These are phyloP conservation scores for Heliconius ethilla DNA, from an alignment of 2,888 invertebrate species.

Conservation along the genomic window DNA sequence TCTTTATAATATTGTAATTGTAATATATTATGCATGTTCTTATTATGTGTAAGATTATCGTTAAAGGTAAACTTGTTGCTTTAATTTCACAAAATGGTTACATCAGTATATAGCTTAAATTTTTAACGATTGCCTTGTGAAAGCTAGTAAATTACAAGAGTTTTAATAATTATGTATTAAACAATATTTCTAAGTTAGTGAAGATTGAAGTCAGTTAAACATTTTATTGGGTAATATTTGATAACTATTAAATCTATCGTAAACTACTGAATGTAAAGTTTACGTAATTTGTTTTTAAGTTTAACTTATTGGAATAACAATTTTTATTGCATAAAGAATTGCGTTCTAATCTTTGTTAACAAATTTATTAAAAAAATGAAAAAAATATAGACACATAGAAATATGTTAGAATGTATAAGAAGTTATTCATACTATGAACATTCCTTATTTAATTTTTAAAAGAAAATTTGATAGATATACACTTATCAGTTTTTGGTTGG, in stretches of 20 bases:
- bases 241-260: constrained; percentile 22
- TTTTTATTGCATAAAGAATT: neutral
- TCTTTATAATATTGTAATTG: neutral
- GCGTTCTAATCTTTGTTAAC: neutral
- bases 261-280: neutral
- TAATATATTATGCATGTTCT: neutral
- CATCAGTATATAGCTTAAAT: constrained; percentile 11
- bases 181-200: constrained; percentile 21
- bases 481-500: too few relatives aligned
- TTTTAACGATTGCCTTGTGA: constrained; percentile 17
- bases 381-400: too few relatives aligned
- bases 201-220: constrained; percentile 31
- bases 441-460: too few relatives aligned
- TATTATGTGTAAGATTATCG: neutral
- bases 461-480: too few relatives aligned
- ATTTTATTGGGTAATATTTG: constrained; percentile 30
- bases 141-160: constrained; percentile 14
- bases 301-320: neutral
- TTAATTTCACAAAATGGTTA: constrained; percentile 7
- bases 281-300: constrained; percentile 1
- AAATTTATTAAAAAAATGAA: neutral
- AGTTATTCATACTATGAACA: too few relatives aligned
- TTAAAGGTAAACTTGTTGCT: neutral
- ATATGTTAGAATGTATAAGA: too few relatives aligned
- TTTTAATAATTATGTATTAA: constrained; percentile 26